phyloP scores from a whole-genome alignment of 2,888 invertebrate species.

The Lithosia quadra region DNA sequence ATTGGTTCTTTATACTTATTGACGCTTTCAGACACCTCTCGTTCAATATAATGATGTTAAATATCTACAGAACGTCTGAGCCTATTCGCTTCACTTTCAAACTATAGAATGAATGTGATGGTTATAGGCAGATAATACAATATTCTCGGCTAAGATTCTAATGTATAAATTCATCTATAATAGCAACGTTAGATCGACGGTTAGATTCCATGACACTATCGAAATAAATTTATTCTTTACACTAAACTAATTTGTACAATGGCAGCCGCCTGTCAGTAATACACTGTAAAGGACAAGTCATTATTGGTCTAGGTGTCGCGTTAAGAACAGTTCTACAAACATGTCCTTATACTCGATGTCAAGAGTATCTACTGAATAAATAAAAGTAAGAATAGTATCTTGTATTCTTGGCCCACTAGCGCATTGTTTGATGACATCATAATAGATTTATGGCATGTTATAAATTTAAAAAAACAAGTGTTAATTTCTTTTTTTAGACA shows the following conservation, averaged over 20 bases:
- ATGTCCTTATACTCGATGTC: not conserved
- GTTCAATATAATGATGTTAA: conserved; percentile 47
- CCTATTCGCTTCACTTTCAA: not conserved
- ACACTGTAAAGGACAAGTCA: not conserved
- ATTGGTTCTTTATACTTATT: conserved; percentile 70
- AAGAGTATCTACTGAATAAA: not conserved
- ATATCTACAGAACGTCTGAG: not conserved
- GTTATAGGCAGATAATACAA: not conserved
- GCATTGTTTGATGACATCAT: not conserved
- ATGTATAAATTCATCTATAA: too few species aligned
- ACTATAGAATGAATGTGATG: not conserved
- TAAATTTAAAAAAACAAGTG: not conserved
- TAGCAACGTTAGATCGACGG: too few species aligned
- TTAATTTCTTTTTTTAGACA: not conserved
- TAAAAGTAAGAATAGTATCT: not conserved
- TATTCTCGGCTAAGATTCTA: too few species aligned
- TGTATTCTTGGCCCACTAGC: not conserved
- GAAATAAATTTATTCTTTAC: too few species aligned
- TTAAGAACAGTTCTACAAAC: conserved; percentile 7
- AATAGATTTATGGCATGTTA: not conserved
- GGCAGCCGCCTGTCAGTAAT: not conserved
- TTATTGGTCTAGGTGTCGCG: not conserved
- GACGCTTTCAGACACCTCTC: conserved; percentile 52
- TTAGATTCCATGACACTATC: too few species aligned
- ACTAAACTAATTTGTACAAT: too few species aligned